Base-by-base conservation (phyloP, 2,797 vertebrate species). In the Sebastes minor region DNA sequence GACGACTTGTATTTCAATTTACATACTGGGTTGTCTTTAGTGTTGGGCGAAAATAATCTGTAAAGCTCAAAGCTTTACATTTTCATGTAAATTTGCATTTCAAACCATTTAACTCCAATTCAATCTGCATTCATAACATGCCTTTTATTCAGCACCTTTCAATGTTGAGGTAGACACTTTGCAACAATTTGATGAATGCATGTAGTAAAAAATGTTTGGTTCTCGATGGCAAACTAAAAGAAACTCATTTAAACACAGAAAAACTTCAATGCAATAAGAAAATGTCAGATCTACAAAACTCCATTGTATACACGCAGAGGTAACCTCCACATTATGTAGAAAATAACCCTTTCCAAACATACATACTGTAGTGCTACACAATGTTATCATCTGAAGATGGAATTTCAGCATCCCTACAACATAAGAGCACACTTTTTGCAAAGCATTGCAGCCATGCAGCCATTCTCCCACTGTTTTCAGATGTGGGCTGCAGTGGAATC, bases 401-500 rank as follows among this genome's bases (percentile, higher is more conserved):
- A 86, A 82, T 38, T 72, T 68, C 76, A 73, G 56, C 49, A 57
- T 68, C 52, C 16, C 27, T 11, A 2, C 38, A 68, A 62, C 74
- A 90, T 74, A 64, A 80, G 71, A 60, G 14, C 69, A 61, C 5
- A 38, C n/a, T 8, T 66, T 74, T 28, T 73, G 57, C 35, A 56
- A 77, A 78, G 78, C 70, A 53, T 59, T 28, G 35, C 74, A 78
- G 86, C 57, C 64, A 7, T 71, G 74, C 72, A 81, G 88, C 68
- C 66, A 49, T 85, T 70, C 72, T 87, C 71, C 84, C 81, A 61
- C 63, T 88, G 85, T 82, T 84, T 88, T 84, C 84, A 87, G 71
- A 89, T 71, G 91, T 90, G 85, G 89, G 91, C 69, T 86, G 80
- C 6, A 14, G 76, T 77, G 91, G 92, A 93, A 95, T 95, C 78